A percentile compares a stretch with the other conserved stretches of the same genome.
Conservation (phyloP, 2,797 vertebrate species). For the Erpetoichthys calabaricus region DNA sequence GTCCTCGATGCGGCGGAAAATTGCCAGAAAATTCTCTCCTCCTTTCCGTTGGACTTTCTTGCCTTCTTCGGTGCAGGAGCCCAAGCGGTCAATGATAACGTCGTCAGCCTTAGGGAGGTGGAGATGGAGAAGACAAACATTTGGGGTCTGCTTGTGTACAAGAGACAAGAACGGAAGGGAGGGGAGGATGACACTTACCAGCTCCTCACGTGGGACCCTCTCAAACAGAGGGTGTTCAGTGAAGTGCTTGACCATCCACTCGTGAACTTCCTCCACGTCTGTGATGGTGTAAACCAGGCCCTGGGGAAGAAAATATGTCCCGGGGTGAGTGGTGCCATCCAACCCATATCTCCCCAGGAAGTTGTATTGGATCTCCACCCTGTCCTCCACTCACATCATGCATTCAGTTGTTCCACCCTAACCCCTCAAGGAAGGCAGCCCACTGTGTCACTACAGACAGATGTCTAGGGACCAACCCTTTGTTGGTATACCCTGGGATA, state of each 20-base stretch:
- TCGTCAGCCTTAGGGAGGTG: slow-evolving; percentile 48
- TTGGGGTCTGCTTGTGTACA: not conserved
- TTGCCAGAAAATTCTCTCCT: slow-evolving; percentile 69
- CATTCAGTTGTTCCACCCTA: too few relatives aligned
- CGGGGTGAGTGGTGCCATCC: too few relatives aligned
- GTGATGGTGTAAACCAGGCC: slow-evolving; percentile 82
- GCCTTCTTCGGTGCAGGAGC: slow-evolving; percentile 76
- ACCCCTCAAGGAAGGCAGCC: too few relatives aligned
- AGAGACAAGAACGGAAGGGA: not conserved
- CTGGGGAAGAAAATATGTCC: slow-evolving; percentile 30
- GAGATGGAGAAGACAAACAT: not conserved
- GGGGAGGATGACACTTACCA: slow-evolving; percentile 44
- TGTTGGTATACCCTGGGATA: too few relatives aligned
- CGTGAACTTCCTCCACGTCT: slow-evolving; percentile 74
- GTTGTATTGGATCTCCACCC: too few relatives aligned
- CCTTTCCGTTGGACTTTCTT: slow-evolving; percentile 79
- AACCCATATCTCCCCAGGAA: too few relatives aligned
- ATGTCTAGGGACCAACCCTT: too few relatives aligned
- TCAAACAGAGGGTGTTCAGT: slow-evolving; percentile 70
- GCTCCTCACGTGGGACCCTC: slow-evolving; percentile 52
- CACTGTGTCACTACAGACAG: too few relatives aligned
- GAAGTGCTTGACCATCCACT: slow-evolving; percentile 83
- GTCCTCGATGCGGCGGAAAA: slow-evolving; percentile 64
- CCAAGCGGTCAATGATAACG: slow-evolving; percentile 56
- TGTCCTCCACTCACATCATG: too few relatives aligned